Evolutionary conservation across 2,797 vertebrate species (phyloP).

Genomic region (Microchirus variegatus): DNA sequence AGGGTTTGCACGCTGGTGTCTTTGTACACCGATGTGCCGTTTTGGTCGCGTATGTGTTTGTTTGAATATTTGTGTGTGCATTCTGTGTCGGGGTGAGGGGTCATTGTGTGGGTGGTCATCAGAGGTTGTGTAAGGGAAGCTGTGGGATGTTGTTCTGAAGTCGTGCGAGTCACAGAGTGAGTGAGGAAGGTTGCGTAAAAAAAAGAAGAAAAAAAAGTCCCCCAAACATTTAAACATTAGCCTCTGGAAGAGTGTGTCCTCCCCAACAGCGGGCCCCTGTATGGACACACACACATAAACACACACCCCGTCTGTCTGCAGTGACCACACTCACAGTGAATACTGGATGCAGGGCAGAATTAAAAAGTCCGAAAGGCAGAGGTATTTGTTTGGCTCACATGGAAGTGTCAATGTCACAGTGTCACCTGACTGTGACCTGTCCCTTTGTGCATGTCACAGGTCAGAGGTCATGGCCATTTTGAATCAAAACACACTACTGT

Average conservation of each 20-base stretch:
- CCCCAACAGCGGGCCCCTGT: constrained; percentile 40
- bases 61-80: constrained; percentile 11
- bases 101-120: constrained; percentile 66
- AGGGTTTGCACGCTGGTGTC: constrained; percentile 43
- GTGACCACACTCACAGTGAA: constrained; percentile 40
- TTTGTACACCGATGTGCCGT: constrained; percentile 36
- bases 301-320: constrained; percentile 24
- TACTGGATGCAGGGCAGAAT: constrained; percentile 19
- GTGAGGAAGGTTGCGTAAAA: constrained; percentile 16
- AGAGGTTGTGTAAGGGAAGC: constrained; percentile 46
- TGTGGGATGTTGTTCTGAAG: constrained; percentile 76
- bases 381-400: constrained; percentile 26
- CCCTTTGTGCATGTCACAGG: constrained; percentile 29
- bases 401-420: constrained; percentile 19
- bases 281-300: constrained; percentile 30
- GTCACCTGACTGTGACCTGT: constrained; percentile 27
- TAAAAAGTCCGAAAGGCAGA: constrained; percentile 4
- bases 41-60: constrained; percentile 23
- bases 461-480: constrained; percentile 39
- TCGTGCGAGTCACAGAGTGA: constrained; percentile 37
- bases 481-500: constrained; percentile 38
- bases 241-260: constrained; percentile 26
- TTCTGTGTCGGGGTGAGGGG: constrained; percentile 48
- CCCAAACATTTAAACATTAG: constrained; percentile 51
- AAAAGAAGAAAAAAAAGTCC: constrained; percentile 14